phyloP scores from a whole-genome alignment of 2,888 invertebrate species.

The Orthosia cruda region DNA sequence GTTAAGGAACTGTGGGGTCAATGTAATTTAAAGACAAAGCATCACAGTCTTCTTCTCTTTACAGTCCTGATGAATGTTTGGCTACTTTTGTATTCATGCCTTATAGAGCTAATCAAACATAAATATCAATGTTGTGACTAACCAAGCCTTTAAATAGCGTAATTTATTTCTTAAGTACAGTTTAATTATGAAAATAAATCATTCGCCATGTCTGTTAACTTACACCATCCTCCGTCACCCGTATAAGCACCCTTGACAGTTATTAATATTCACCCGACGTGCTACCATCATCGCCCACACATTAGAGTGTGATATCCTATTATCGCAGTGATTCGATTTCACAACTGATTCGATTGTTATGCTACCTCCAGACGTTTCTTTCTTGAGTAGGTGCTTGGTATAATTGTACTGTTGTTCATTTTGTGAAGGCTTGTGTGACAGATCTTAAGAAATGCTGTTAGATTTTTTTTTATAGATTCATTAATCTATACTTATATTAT shows the following conservation, averaged over 20 bases:
- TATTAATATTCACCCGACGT: slow-evolving; percentile 81
- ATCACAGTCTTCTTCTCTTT: neutral
- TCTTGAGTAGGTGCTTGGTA: slow-evolving; percentile 14
- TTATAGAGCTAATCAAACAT: neutral
- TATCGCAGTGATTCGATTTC: slow-evolving; percentile 52
- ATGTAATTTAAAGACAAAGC: neutral
- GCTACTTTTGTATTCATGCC: neutral
- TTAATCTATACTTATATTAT: too few species aligned
- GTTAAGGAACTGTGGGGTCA: neutral
- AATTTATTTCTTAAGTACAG: neutral
- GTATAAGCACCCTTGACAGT: slow-evolving; percentile 72
- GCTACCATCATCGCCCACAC: slow-evolving; percentile 75
- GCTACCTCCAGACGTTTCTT: slow-evolving; percentile 48
- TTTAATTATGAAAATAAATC: slow-evolving; percentile 14
- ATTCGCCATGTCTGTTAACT: slow-evolving; percentile 13
- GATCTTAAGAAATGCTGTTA: neutral
- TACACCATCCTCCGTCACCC: slow-evolving; percentile 37
- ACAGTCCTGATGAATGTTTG: neutral
- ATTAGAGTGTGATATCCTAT: slow-evolving; percentile 60
- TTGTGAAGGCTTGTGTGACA: neutral
- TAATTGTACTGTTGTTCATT: neutral
- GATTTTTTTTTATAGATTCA: neutral
- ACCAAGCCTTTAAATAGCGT: neutral
- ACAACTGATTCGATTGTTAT: slow-evolving; percentile 55
- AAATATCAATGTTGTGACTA: neutral